Evolutionary conservation across 2,888 invertebrate species (phyloP).

Genomic region (Trachelus tabidus): DNA sequence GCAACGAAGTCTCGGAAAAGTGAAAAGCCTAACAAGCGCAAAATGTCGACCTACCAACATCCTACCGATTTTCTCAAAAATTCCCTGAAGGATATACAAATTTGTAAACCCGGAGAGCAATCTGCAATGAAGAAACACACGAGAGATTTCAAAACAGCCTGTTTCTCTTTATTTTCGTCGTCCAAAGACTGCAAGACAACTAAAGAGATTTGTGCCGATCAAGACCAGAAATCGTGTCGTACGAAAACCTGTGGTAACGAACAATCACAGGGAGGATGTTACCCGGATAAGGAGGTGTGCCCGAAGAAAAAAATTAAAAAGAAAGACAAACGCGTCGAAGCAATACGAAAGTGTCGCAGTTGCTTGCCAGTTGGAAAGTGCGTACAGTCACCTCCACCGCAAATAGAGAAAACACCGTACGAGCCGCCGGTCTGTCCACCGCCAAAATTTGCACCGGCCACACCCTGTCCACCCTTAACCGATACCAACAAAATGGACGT

Average conservation of each 20-base stretch:
- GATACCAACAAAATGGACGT: not conserved
- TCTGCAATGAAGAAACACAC: not conserved
- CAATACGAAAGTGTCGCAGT: not conserved
- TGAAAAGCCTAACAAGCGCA: not conserved
- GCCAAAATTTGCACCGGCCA: slow-evolving; percentile 30
- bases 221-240: not conserved
- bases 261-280: slow-evolving; percentile 21
- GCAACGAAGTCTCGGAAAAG: not conserved
- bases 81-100: not conserved
- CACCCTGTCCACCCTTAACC: slow-evolving; percentile 25
- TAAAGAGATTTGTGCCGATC: slow-evolving; percentile 28
- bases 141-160: not conserved
- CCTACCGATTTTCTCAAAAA: not conserved
- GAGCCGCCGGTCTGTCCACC: slow-evolving; percentile 30
- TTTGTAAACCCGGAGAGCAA: not conserved
- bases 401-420: slow-evolving; percentile 41
- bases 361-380: slow-evolving; percentile 31
- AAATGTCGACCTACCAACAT: slow-evolving; percentile 7
- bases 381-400: not conserved
- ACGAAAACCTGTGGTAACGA: slow-evolving; percentile 3
- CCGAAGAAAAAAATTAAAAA: slow-evolving; percentile 6
- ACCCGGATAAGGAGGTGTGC: slow-evolving; percentile 26
- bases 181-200: slow-evolving; percentile 27
- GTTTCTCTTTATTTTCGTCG: not conserved
- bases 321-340: not conserved